A percentile compares a stretch with the other conserved stretches of the same genome.
phyloP scores from a whole-genome alignment of 2,113 vertebrate genomes.

The Origma solitaria region DNA sequence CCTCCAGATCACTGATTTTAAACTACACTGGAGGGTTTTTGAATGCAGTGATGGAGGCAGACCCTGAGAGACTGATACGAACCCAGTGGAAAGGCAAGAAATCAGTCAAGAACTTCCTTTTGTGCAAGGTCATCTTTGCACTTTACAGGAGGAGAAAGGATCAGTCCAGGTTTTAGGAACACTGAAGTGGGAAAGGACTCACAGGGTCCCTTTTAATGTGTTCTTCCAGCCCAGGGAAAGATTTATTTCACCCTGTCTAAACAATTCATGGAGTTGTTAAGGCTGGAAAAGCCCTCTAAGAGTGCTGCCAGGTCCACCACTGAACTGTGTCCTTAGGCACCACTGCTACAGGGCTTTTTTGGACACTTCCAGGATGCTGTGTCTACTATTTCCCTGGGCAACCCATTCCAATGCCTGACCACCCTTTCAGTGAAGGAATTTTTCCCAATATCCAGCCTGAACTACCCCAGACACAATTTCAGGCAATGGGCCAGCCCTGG shows the following conservation, averaged over 20 bases:
- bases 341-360: background rate
- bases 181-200: background rate
- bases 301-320: background rate
- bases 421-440: background rate
- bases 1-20: background rate
- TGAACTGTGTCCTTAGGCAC: background rate
- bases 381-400: background rate
- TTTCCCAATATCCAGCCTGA: background rate
- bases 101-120: background rate
- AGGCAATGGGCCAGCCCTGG: background rate
- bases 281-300: background rate
- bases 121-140: background rate
- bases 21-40: background rate
- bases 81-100: background rate
- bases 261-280: background rate
- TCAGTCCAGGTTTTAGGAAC: background rate
- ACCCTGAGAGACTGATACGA: background rate
- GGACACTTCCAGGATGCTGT: background rate
- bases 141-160: background rate
- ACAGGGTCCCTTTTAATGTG: background rate
- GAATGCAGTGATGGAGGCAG: background rate
- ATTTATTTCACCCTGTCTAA: background rate
- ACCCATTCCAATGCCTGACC: background rate
- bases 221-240: background rate
- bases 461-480: background rate